Evolutionary conservation across 2,113 vertebrate species (phyloP), one percentile per base, ranked within the genome.

Genomic region (Oncorhynchus clarkii): DNA sequence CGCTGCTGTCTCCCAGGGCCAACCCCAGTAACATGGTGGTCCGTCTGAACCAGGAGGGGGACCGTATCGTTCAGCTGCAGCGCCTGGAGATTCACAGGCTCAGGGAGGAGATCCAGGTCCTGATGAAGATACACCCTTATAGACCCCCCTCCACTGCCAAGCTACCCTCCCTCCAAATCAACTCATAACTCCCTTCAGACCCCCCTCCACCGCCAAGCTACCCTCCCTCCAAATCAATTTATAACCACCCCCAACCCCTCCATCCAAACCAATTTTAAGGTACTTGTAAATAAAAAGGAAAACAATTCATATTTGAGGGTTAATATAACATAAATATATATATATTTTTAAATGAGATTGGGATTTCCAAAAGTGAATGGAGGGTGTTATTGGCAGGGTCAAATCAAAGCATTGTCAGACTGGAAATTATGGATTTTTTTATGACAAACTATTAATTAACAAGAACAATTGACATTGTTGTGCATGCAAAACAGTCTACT

Each of bases 31-130:
- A 14, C 26, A 5, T 6, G 29, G 67, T 69, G 65, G 6, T 29
- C 67, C 89, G 93, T 65, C 78, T 95, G 74, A 92, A 93, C 6
- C 77, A 87, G 59, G 84, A 95, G 87, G 88, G 48, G 0, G 85
- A 86, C 70, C 89, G 90, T 68, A 94, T 95, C 57, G 92, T 94
- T 45, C 92, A 94, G 84, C 93, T 94, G 85, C 94, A 95, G 67
- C 6, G 20, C 62, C 66, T 90, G 12, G 94, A 95, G 90, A 95
- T 95, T 81, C 89, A 89, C 1, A 85, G 83, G 12, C 91, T 95
- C n/a, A 73, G 86, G 83, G 87, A 92, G 9, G 81, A 93, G 84
- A 89, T 93, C 67, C 89, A 39, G 67, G 31, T 39, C 18, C 20
- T 69, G 29, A 34, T 22, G 31, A 9, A 90, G n/a, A 87, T 92